These are phyloP conservation scores for Anastrepha obliqua DNA, from an alignment of 1,140 invertebrate species.

Conservation along the genomic window DNA sequence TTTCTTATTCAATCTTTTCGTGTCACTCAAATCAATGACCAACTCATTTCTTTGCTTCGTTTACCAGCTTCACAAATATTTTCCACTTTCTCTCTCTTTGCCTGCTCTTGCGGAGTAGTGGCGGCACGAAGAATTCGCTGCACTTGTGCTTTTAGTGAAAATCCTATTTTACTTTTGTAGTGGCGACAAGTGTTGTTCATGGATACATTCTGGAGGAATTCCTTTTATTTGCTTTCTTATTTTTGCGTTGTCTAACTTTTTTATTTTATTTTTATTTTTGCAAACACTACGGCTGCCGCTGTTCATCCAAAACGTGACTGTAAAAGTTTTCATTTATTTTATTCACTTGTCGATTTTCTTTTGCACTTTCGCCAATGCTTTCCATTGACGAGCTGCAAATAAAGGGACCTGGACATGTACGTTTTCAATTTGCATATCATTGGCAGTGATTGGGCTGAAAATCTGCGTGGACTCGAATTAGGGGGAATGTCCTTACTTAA, in stretches of 20 bases:
- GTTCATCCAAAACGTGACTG: constrained; percentile 47
- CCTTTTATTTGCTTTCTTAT: not conserved
- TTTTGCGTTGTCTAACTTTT: not conserved
- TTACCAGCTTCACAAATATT: not conserved
- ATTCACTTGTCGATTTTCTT: not conserved
- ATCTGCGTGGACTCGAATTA: not conserved
- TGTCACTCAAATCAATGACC: not conserved
- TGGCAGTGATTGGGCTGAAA: constrained; percentile 49
- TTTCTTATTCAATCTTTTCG: not conserved
- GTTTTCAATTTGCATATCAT: constrained; percentile 52
- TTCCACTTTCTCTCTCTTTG: not conserved
- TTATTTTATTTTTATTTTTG: not conserved
- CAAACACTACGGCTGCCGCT: not conserved
- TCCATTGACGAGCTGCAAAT: not conserved
- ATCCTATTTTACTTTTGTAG: constrained; percentile 16
- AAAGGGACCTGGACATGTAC: constrained; percentile 8
- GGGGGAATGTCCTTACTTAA: not conserved
- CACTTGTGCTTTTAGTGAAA: constrained; percentile 16
- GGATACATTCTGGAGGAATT: not conserved
- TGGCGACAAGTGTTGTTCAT: constrained; percentile 9
- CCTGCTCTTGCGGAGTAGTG: not conserved
- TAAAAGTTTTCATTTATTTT: constrained; percentile 26
- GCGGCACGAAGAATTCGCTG: not conserved
- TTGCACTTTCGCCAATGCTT: constrained; percentile 9
- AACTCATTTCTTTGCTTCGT: not conserved